Conservation (phyloP, 2,888 invertebrate species). For the Caenorhabditis sp. region DNA sequence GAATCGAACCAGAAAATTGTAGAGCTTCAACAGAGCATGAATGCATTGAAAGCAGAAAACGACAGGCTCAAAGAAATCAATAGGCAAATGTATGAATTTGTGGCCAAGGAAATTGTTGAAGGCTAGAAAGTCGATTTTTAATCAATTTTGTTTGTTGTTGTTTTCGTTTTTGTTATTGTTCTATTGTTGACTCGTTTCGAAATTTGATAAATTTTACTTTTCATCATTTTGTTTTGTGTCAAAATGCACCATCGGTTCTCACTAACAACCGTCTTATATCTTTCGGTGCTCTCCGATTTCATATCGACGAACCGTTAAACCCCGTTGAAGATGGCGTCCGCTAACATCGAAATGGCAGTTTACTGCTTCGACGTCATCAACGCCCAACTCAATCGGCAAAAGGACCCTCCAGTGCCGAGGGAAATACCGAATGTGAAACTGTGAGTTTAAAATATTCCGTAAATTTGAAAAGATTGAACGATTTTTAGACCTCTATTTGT, state of each 20-base stretch:
- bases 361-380: conserved; percentile 99
- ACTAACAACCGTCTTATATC: background rate
- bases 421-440: conserved; percentile 87
- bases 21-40: conserved; percentile 38
- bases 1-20: conserved; percentile 1
- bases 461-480: background rate
- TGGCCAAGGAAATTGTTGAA: conserved; percentile 66
- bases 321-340: conserved; percentile 83
- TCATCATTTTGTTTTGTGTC: background rate
- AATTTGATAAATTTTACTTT: background rate
- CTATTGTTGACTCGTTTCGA: conserved; percentile 3
- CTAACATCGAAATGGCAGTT: conserved; percentile 96
- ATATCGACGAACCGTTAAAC: background rate
- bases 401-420: conserved; percentile 92
- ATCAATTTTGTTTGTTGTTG: conserved; percentile 40
- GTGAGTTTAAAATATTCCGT: conserved; percentile 13
- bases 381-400: conserved; percentile 93
- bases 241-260: background rate
- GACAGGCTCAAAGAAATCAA: conserved; percentile 67
- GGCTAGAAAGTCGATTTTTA: conserved; percentile 3
- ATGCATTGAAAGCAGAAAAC: conserved; percentile 62
- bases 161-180: conserved; percentile 31
- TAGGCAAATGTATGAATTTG: conserved; percentile 70
- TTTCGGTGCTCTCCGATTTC: background rate
- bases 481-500: conserved; percentile 95